Evolutionary conservation across 2,113 vertebrate species (phyloP), one percentile per base, ranked within the genome.

Genomic region (Scophthalmus maximus): DNA sequence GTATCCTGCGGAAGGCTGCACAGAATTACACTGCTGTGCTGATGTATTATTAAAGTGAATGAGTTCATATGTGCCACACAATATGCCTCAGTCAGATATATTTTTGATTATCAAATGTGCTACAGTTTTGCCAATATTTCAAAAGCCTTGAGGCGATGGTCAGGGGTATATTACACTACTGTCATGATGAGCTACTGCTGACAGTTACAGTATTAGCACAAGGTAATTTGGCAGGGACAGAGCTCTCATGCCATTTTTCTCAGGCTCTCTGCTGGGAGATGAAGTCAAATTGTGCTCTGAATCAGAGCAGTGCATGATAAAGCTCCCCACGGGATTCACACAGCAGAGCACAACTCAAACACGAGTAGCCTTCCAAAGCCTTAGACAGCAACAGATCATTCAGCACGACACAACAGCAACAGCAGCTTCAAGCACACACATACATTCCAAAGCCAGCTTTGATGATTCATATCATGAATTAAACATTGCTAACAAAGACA

Each of bases 381-480:
- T 68, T 2, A 42, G 38, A 73, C 80, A 15, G 70, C 71, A 71
- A 52, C 46, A 55, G 49, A 49, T 58, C 73, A 73, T 55, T 63
- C 58, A 72, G 46, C 65, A 46, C 52, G 46, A 68, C 62, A 63
- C 49, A 77, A 53, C 22, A 17, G 47, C 51, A n/a, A 67, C 66
- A 76, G 78, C 71, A 68, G 76, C 73, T 66, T 67, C 36, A 27
- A 66, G 68, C 66, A 57, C 2, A 68, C 47, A 62, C 30, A 17
- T n/a, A 29, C 46, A 64, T 74, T 62, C 79, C 40, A n/a, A 10
- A 20, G 47, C 11, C 12, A 22, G 68, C 84, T 86, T 40, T 84
- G 87, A 86, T 85, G 85, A 86, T 81, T 87, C 85, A 79, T 12
- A 67, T 86, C 66, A 82, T 87, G 76, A 87, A 91, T 89, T 85